Evolutionary conservation across 2,113 vertebrate species (phyloP).

Genomic region (Nycticebus coucang): DNA sequence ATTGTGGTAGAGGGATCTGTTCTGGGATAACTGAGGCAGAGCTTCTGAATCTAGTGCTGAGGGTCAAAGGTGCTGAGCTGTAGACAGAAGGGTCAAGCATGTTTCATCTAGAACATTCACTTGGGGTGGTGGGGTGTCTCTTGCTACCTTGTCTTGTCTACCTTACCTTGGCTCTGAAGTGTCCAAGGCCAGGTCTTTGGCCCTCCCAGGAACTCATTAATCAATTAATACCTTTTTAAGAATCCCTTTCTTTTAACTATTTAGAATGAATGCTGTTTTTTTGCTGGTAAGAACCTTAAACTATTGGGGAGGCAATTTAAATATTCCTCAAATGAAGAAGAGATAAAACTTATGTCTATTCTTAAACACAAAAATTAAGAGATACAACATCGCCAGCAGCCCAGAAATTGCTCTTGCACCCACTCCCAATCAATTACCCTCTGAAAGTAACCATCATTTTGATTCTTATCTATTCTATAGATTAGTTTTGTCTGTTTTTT

Average conservation of each 20-base stretch:
- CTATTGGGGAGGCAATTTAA: background rate
- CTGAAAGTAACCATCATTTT: background rate
- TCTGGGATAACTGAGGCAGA: background rate
- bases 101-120: background rate
- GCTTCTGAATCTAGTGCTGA: background rate
- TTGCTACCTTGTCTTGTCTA: background rate
- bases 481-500: slow-evolving; percentile 12
- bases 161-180: background rate
- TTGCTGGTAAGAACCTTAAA: background rate
- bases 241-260: slow-evolving; percentile 49
- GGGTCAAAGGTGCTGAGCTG: background rate
- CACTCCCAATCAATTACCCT: background rate
- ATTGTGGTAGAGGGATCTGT: background rate
- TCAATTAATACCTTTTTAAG: slow-evolving; percentile 24
- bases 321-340: slow-evolving; percentile 30
- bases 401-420: background rate
- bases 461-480: background rate
- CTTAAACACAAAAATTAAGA: slow-evolving; percentile 26
- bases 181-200: background rate
- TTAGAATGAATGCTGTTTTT: background rate
- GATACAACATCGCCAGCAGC: background rate
- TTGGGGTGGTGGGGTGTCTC: background rate
- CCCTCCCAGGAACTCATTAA: background rate
- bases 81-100: background rate
- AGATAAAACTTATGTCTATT: background rate